These are phyloP conservation scores for Yponomeuta cagnagella DNA, from an alignment of 2,888 invertebrate species.

Conservation along the genomic window DNA sequence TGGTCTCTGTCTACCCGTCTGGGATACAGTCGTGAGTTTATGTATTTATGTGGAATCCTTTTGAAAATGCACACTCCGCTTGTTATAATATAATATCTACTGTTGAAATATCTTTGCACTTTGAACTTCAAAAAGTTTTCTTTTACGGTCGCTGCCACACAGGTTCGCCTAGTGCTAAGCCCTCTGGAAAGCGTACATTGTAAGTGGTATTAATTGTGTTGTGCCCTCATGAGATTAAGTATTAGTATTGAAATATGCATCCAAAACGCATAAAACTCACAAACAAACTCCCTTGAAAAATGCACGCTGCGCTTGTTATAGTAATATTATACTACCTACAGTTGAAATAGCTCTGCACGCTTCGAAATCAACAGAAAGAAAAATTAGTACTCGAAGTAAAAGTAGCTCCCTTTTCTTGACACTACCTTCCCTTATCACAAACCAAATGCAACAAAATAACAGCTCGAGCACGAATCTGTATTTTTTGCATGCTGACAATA, in stretches of 20 bases:
- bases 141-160: too few species aligned
- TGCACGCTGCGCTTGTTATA: background rate
- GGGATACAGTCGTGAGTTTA: too few species aligned
- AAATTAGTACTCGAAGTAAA: conserved; percentile 5
- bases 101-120: too few species aligned
- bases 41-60: background rate
- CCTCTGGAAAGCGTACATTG: too few species aligned
- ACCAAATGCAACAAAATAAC: background rate
- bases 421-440: background rate
- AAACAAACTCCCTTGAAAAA: background rate
- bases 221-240: too few species aligned
- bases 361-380: background rate
- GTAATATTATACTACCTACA: background rate
- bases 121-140: too few species aligned
- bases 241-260: too few species aligned
- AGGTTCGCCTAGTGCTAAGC: too few species aligned
- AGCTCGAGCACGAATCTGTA: background rate
- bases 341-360: background rate
- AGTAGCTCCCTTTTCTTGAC: background rate
- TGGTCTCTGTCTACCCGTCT: too few species aligned
- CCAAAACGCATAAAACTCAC: too few species aligned
- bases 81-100: background rate
- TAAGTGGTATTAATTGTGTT: too few species aligned
- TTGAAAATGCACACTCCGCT: background rate
- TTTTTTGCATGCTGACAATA: too few species aligned